Conservation (phyloP, 2,888 invertebrate species). For the Argyresthia albistria region DNA sequence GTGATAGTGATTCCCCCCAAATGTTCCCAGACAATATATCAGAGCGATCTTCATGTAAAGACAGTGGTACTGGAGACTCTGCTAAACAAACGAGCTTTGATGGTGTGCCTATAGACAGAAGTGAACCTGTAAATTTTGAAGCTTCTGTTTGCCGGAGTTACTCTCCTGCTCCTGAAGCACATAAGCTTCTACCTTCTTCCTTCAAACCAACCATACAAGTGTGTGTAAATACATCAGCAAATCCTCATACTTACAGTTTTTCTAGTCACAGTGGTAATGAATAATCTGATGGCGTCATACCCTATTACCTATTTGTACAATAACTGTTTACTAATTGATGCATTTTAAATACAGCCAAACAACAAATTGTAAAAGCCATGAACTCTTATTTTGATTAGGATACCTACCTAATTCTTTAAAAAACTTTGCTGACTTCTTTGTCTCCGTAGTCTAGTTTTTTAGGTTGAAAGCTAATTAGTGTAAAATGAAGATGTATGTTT, state of each 20-base stretch:
- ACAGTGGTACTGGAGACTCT: conserved; percentile 86
- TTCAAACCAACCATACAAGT: conserved; percentile 69
- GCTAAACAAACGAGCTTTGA: conserved; percentile 82
- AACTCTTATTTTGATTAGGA: too few species aligned
- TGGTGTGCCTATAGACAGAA: conserved; percentile 57
- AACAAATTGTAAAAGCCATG: too few species aligned
- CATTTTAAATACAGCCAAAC: too few species aligned
- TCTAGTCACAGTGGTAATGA: conserved; percentile 70
- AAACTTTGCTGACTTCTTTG: too few species aligned
- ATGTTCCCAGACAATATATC: conserved; percentile 78
- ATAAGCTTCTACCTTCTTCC: conserved; percentile 64
- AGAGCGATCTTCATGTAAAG: conserved; percentile 83
- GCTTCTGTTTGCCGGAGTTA: conserved; percentile 53
- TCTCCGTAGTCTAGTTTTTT: too few species aligned
- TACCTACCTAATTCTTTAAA: too few species aligned
- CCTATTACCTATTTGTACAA: too few species aligned
- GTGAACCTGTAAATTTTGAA: conserved; percentile 63
- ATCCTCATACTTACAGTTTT: conserved; percentile 69
- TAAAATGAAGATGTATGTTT: too few species aligned
- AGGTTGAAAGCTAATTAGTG: too few species aligned
- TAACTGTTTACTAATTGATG: too few species aligned
- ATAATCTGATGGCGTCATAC: conserved; percentile 23
- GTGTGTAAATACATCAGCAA: conserved; percentile 65
- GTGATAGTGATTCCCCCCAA: conserved; percentile 64
- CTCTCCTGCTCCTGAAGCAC: conserved; percentile 63